phyloP scores from a whole-genome alignment of 2,888 invertebrate species.

The Athrips mouffetella region DNA sequence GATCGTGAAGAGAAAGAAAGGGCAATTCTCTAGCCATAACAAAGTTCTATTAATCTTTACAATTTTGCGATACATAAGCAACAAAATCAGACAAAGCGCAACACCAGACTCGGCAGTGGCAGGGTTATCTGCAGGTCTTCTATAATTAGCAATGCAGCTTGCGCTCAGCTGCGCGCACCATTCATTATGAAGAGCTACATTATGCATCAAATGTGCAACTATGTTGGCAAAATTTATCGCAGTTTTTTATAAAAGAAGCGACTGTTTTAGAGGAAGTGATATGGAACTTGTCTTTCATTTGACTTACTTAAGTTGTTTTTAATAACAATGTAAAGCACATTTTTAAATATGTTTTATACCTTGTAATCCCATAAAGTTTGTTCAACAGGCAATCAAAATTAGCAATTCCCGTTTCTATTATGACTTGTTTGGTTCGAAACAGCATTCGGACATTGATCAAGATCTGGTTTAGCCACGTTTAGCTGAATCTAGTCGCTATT shows the following conservation, averaged over 20 bases:
- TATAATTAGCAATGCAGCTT: conserved; percentile 46
- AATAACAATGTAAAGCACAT: too few species aligned
- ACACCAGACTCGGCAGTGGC: conserved; percentile 15
- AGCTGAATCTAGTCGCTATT: conserved; percentile 1
- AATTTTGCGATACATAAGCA: neutral
- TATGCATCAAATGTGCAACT: too few species aligned
- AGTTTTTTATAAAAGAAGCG: too few species aligned
- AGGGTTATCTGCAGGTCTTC: conserved; percentile 51
- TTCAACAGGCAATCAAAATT: neutral
- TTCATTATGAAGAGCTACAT: too few species aligned
- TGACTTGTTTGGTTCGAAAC: neutral
- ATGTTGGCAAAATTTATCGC: too few species aligned
- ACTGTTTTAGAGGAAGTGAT: too few species aligned
- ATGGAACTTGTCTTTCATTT: too few species aligned
- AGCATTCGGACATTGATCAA: neutral
- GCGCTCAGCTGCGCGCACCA: conserved; percentile 38
- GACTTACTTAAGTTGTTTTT: too few species aligned
- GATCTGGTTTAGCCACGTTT: conserved; percentile 5
- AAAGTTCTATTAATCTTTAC: neutral
- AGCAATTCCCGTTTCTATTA: neutral
- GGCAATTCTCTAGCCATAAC: neutral
- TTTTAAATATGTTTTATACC: too few species aligned
- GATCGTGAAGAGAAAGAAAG: too few species aligned
- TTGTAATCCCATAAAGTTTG: too few species aligned
- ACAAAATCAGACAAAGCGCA: neutral